phyloP scores from a whole-genome alignment of 2,888 invertebrate species.

The Portevinia maculata region DNA sequence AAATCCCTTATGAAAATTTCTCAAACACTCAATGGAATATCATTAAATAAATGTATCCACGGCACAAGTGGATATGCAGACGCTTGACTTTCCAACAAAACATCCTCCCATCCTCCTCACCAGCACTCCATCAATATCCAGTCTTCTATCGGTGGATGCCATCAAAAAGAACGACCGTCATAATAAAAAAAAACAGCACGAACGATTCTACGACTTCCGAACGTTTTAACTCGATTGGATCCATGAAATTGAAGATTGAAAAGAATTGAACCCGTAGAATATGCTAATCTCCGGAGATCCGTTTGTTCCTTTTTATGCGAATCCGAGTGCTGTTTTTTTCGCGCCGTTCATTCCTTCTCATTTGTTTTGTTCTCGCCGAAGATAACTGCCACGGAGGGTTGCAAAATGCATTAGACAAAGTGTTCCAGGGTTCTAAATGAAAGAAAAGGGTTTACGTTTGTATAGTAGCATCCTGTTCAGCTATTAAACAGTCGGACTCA shows the following conservation, averaged over 20 bases:
- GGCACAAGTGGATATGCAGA: constrained; percentile 39
- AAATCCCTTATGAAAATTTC: constrained; percentile 25
- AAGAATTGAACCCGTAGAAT: constrained; percentile 73
- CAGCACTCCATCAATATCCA: constrained; percentile 40
- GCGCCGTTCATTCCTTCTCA: constrained; percentile 5
- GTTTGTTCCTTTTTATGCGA: constrained; percentile 50
- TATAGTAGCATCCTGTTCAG: not conserved
- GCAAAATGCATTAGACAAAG: constrained; percentile 67
- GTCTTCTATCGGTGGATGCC: constrained; percentile 6
- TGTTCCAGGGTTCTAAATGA: constrained; percentile 12
- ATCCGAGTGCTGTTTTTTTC: constrained; percentile 28
- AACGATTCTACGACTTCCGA: constrained; percentile 72
- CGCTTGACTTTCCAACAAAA: constrained; percentile 43
- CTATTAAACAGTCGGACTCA: constrained; percentile 11
- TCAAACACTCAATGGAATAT: constrained; percentile 62
- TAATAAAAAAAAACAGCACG: constrained; percentile 19
- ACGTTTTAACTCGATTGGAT: constrained; percentile 77
- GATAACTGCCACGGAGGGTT: constrained; percentile 41
- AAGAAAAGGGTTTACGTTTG: constrained; percentile 27
- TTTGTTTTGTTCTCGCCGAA: constrained; percentile 58
- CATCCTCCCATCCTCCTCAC: constrained; percentile 29
- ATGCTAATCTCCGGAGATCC: constrained; percentile 73
- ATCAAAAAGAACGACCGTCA: constrained; percentile 64
- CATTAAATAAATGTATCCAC: constrained; percentile 71
- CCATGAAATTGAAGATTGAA: constrained; percentile 72